A percentile compares a stretch with the other conserved stretches of the same genome.
These are phyloP conservation scores for Trissolcus basalis DNA, from an alignment of 1,140 invertebrate genomes.

Conservation along the genomic window DNA sequence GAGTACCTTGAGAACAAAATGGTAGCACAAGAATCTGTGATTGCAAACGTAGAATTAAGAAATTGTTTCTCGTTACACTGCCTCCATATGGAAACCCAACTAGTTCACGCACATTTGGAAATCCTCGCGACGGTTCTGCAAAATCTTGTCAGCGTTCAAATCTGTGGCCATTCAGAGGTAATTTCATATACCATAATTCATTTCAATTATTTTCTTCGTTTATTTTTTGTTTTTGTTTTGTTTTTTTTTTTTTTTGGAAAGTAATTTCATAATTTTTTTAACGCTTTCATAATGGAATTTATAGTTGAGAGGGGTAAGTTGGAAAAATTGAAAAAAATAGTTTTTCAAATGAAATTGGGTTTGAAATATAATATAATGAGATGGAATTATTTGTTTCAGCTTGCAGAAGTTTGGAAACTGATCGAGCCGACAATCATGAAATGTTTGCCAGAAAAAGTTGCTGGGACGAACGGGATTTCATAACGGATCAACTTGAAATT, in stretches of 20 bases:
- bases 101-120: constrained; percentile 83
- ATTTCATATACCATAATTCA: constrained; percentile 59
- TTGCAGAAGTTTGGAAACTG: constrained; percentile 78
- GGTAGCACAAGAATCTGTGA: constrained; percentile 83
- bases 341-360: too few species aligned
- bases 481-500: constrained; percentile 13
- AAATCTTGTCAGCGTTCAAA: constrained; percentile 79
- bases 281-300: background rate
- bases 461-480: constrained; percentile 70
- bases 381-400: constrained; percentile 72
- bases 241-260: constrained; percentile 7
- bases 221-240: constrained; percentile 11
- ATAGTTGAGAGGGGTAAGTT: constrained; percentile 1
- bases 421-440: constrained; percentile 78
- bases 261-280: background rate
- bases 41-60: constrained; percentile 82
- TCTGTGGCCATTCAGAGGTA: constrained; percentile 81
- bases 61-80: constrained; percentile 84
- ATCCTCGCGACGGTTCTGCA: constrained; percentile 80
- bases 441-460: constrained; percentile 76
- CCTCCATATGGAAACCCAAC: constrained; percentile 84
- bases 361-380: too few species aligned
- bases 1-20: constrained; percentile 83
- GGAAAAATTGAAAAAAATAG: constrained; percentile 27
- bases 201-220: too few species aligned